These are phyloP conservation scores for Florisuga fusca DNA, from an alignment of 2,797 vertebrate genomes.

Conservation along the genomic window DNA sequence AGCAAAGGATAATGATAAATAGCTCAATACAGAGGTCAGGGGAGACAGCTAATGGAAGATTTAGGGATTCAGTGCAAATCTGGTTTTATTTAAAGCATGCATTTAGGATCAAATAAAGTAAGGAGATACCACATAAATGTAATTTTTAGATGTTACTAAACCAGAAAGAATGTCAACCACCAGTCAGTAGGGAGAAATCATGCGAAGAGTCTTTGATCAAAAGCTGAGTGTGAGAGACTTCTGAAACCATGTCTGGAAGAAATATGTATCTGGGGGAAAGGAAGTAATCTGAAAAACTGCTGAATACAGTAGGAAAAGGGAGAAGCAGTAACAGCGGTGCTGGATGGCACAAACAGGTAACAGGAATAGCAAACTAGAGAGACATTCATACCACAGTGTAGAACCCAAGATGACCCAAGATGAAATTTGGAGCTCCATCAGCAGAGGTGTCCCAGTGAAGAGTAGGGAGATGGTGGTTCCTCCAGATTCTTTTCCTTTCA, in stretches of 20 bases:
- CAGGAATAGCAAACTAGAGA: not conserved
- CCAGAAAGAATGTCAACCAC: not conserved
- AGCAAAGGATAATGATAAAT: not conserved
- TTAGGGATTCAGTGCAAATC: not conserved
- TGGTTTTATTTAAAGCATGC: not conserved
- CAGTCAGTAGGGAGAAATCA: not conserved
- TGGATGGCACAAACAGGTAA: not conserved
- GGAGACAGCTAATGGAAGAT: not conserved
- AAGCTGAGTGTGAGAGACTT: not conserved
- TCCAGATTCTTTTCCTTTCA: not conserved
- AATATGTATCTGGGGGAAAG: not conserved
- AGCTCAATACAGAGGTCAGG: not conserved
- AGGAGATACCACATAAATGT: not conserved
- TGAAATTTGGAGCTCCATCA: not conserved
- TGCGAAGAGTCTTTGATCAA: not conserved
- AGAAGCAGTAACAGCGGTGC: not conserved
- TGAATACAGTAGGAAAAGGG: not conserved
- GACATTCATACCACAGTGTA: fast-evolving
- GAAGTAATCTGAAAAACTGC: not conserved
- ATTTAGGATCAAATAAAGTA: not conserved
- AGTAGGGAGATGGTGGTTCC: not conserved
- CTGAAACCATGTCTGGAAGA: not conserved
- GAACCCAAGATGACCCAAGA: not conserved
- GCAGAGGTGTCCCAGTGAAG: not conserved
- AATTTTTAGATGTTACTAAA: not conserved